Base-by-base conservation (phyloP, 1,140 invertebrate genomes). In the Gryon sp. region DNA sequence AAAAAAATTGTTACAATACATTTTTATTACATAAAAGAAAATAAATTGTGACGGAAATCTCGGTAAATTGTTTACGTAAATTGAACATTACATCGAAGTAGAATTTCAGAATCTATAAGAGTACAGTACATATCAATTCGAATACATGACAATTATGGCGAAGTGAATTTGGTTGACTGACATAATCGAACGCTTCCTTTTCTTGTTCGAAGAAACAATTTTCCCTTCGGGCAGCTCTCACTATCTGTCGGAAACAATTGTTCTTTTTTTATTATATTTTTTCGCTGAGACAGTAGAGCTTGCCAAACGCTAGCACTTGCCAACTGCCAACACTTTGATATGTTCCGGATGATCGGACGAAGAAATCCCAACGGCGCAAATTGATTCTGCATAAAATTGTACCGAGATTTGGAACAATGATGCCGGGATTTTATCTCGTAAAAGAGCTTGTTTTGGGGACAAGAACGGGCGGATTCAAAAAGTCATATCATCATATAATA, bases 71-170 rank as follows among this genome's bases (percentile, higher is more conserved):
- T n/a, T n/a, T n/a, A n/a, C n/a, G n/a, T n/a, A n/a, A n/a, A n/a
- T n/a, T n/a, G n/a, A n/a, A n/a, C n/a, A n/a, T n/a, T n/a, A n/a
- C n/a, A n/a, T n/a, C n/a, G n/a, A n/a, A n/a, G n/a, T n/a, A n/a
- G n/a, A n/a, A n/a, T n/a, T n/a, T n/a, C n/a, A n/a, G n/a, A n/a
- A n/a, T n/a, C n/a, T n/a, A n/a, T n/a, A n/a, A n/a, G n/a, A n/a
- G n/a, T n/a, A n/a, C n/a, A n/a, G n/a, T n/a, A 41, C 24, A 20
- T 36, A 68, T 53, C 41, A 11, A 48, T 18, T 26, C 48, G 12
- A n/a, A 26, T 75, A 68, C 73, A 57, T 76, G 73, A 76, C 73
- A 76, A 76, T 76, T 55, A 40, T 76, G 19, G 38, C 18, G 14
- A 63, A 76, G 18, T 46, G 20, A 53, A 65, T 65, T 66, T 45